Conservation (phyloP, 2,888 invertebrate species). For the Phrixothrix hirtus region DNA sequence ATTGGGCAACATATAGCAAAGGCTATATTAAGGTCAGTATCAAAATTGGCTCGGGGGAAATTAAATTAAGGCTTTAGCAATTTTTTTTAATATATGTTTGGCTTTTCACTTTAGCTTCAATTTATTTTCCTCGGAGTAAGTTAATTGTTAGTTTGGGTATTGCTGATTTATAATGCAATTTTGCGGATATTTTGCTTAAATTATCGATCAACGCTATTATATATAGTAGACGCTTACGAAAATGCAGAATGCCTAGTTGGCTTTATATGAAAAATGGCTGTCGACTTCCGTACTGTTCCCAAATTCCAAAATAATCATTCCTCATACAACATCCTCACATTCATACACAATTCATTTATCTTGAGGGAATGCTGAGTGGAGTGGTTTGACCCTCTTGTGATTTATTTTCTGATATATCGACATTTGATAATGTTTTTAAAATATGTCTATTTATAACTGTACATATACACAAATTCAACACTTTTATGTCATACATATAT, state of each 20-base stretch:
- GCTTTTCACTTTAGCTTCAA: constrained; percentile 15
- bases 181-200: constrained; percentile 23
- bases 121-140: constrained; percentile 40
- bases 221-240: constrained; percentile 45
- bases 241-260: constrained; percentile 53
- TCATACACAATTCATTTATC: constrained; percentile 35
- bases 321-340: constrained; percentile 16
- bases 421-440: constrained; percentile 9
- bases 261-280: constrained; percentile 50
- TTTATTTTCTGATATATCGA: constrained; percentile 42
- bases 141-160: constrained; percentile 36
- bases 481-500: no score
- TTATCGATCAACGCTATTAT: constrained; percentile 39
- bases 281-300: constrained; percentile 51
- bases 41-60: constrained; percentile 34
- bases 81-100: constrained; percentile 8
- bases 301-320: constrained; percentile 7
- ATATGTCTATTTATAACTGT: no score
- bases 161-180: constrained; percentile 14
- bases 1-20: constrained; percentile 55
- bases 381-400: constrained; percentile 40
- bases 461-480: no score
- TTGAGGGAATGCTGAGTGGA: constrained; percentile 39
- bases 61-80: constrained; percentile 38
- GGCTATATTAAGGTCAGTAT: constrained; percentile 56